Conservation (phyloP, 2,888 invertebrate species). For the Cloeon dipterum region DNA sequence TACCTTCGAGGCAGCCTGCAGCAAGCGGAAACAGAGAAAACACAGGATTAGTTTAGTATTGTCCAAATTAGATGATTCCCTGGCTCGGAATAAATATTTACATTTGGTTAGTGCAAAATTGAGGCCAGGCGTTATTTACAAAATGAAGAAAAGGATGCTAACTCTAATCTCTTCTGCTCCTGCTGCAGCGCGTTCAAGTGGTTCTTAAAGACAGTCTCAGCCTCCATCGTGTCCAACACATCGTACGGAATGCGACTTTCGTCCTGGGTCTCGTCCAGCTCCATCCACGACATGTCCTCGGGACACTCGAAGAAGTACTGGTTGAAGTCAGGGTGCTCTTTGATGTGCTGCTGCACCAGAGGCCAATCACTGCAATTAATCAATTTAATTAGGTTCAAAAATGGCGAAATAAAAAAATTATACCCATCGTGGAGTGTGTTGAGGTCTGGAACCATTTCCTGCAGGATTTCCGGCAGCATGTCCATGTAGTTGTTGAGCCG, state of each 20-base stretch:
- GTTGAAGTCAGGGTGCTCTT: slow-evolving; percentile 79
- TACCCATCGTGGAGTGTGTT: slow-evolving; percentile 36
- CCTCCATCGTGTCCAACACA: slow-evolving; percentile 73
- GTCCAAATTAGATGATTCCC: slow-evolving; percentile 10
- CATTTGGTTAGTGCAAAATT: too few species aligned
- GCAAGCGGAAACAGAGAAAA: slow-evolving; percentile 12
- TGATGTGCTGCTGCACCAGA: slow-evolving; percentile 61
- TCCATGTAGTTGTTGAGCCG: slow-evolving; percentile 55
- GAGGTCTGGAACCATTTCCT: slow-evolving; percentile 56
- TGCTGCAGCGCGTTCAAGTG: slow-evolving; percentile 78
- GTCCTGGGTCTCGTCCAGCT: slow-evolving; percentile 39
- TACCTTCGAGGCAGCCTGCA: slow-evolving; percentile 32
- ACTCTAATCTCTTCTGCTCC: slow-evolving; percentile 82
- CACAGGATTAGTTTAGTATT: background rate
- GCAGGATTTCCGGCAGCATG: slow-evolving; percentile 49
- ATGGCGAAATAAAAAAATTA: too few species aligned
- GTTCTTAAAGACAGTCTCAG: slow-evolving; percentile 77
- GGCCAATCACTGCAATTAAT: slow-evolving; percentile 59
- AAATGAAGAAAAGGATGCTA: slow-evolving; percentile 23
- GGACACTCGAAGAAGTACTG: slow-evolving; percentile 76
- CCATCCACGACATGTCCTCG: slow-evolving; percentile 54
- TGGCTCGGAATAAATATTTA: slow-evolving; percentile 7
- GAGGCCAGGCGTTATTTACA: too few species aligned
- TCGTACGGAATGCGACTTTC: slow-evolving; percentile 77
- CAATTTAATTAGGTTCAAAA: background rate